Conservation (phyloP, 2,113 vertebrate species). For the Crotophaga sulcirostris region DNA sequence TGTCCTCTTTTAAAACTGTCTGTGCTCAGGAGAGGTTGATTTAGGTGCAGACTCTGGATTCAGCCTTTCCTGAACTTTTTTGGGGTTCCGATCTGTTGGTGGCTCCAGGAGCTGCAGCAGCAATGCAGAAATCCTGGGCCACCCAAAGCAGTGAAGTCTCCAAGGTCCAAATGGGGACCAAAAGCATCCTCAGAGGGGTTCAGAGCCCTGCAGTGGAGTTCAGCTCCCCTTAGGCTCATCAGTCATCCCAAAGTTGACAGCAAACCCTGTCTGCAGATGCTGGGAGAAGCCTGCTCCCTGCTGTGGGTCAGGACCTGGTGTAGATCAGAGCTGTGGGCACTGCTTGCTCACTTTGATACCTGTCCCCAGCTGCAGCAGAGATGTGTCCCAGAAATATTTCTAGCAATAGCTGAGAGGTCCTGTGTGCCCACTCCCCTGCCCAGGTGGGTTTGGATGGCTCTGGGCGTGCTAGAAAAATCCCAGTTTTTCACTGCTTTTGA, state of each 20-base stretch:
- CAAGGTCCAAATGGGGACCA: neutral
- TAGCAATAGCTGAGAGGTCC: neutral
- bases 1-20: neutral
- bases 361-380: neutral
- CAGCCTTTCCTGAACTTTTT: neutral
- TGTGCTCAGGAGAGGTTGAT: neutral
- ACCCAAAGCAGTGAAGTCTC: neutral
- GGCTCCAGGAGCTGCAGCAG: neutral
- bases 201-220: neutral
- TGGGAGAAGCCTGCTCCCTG: neutral
- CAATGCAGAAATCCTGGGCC: neutral
- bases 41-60: neutral
- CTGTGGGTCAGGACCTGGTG: rapidly evolving
- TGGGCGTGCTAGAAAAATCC: neutral
- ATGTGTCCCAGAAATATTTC: neutral
- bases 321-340: rapidly evolving
- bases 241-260: neutral
- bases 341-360: neutral
- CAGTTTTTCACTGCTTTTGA: neutral
- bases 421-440: neutral
- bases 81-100: neutral
- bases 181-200: neutral
- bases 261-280: neutral
- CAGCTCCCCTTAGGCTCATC: neutral
- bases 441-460: rapidly evolving